These are phyloP conservation scores for Lepidurus apus DNA, from an alignment of 1,140 invertebrate species.

Conservation along the genomic window DNA sequence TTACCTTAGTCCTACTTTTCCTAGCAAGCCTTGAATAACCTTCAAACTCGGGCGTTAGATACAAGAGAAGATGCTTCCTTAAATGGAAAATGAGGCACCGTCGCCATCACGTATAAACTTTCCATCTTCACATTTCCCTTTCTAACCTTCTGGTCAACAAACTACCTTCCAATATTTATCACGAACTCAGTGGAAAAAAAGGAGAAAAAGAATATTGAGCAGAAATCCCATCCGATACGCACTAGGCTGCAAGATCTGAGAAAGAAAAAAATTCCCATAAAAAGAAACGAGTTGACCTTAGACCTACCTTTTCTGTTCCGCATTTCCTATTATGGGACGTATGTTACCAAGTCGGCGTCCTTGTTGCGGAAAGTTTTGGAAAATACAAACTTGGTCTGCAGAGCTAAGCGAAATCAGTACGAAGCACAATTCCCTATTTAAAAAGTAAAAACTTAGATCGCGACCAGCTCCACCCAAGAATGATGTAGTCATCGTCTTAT, in stretches of 20 bases:
- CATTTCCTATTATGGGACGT: neutral
- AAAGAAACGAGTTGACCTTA: neutral
- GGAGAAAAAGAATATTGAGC: no score
- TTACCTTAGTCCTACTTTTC: slow-evolving; percentile 15
- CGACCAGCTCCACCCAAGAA: slow-evolving; percentile 8
- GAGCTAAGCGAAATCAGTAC: neutral
- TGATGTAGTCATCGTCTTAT: slow-evolving; percentile 6
- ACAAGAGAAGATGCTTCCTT: neutral
- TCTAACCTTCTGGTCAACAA: neutral
- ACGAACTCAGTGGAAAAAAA: no score
- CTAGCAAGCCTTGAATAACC: neutral
- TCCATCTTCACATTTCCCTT: neutral
- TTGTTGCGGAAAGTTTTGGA: neutral
- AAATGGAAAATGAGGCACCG: slow-evolving; percentile 2
- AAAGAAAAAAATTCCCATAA: neutral
- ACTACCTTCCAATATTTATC: no score
- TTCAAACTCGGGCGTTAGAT: slow-evolving; percentile 1
- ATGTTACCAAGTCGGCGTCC: neutral
- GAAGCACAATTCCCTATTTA: neutral
- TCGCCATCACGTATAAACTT: neutral
- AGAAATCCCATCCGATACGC: no score
- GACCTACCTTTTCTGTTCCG: slow-evolving; percentile 5
- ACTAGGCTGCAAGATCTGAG: no score
- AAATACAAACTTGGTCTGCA: neutral
- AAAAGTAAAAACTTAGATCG: neutral